Percentiles rank a stretch among this genome's conserved stretches.
Evolutionary conservation across 30 jellyfish, hydroid and myxozoan species (phyloP).

Genomic region (Nemopilema nomurai): DNA sequence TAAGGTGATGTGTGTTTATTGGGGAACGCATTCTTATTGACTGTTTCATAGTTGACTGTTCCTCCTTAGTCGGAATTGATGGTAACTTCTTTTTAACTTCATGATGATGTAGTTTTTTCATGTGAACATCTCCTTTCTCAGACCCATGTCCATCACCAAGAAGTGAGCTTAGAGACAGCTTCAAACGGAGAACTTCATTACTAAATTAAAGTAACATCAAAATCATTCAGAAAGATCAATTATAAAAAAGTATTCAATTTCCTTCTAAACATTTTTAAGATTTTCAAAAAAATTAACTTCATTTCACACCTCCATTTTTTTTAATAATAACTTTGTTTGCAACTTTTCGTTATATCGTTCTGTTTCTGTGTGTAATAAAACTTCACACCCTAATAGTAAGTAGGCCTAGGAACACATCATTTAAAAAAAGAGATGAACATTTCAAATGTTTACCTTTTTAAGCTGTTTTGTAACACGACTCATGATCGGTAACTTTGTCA

Average conservation of each 20-base stretch:
- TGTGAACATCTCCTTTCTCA: constrained; percentile 28
- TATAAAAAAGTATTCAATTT: no score
- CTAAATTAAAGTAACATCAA: no score
- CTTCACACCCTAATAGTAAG: no score
- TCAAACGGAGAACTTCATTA: no score
- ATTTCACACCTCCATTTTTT: no score
- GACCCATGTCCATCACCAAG: constrained; percentile 56
- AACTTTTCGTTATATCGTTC: no score
- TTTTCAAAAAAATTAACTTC: no score
- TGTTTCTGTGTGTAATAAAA: no score
- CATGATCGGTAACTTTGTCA: constrained; percentile 1
- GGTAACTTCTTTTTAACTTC: constrained; percentile 58
- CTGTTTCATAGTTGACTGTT: constrained; percentile 70
- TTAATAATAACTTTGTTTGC: no score
- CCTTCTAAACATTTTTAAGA: no score
- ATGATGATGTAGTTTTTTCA: constrained; percentile 13
- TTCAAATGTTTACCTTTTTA: constrained; percentile 27
- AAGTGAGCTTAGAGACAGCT: constrained; percentile 43
- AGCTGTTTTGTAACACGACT: constrained; percentile 58
- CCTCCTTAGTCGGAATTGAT: constrained; percentile 75
- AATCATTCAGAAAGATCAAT: no score
- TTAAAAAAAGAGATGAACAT: background rate
- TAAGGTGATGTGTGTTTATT: constrained; percentile 59
- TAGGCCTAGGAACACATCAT: background rate
- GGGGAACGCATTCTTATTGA: constrained; percentile 82